A percentile compares a stretch with the other conserved stretches of the same genome.
Evolutionary conservation across 2,797 vertebrate species (phyloP).

Genomic region (Zalophus californianus): DNA sequence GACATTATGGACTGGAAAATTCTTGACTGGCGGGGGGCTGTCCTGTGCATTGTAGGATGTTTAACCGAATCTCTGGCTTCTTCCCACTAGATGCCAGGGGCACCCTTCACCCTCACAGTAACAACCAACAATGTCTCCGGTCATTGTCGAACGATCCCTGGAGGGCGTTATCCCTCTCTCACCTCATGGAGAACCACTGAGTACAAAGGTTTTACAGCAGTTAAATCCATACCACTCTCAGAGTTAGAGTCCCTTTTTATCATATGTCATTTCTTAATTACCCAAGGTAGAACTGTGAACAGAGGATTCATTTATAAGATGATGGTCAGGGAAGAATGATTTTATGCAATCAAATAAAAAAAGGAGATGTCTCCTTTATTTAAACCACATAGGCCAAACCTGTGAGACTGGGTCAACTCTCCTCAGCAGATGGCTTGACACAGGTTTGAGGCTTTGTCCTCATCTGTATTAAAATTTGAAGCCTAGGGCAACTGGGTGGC

Average conservation of each 20-base stretch:
- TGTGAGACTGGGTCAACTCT: background rate
- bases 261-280: background rate
- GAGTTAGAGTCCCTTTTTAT: background rate
- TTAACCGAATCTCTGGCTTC: background rate
- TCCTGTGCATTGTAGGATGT: background rate
- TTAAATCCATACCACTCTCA: background rate
- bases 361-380: background rate
- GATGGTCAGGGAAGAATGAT: background rate
- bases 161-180: background rate
- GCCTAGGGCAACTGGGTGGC: background rate
- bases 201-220: background rate
- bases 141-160: background rate
- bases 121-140: background rate
- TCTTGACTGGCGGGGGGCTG: background rate
- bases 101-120: background rate
- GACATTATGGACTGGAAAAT: background rate
- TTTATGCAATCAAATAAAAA: background rate
- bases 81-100: too few relatives aligned
- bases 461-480: background rate
- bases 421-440: background rate
- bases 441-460: background rate
- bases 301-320: conserved; percentile 5
- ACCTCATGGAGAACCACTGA: background rate
- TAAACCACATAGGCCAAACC: background rate
- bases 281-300: background rate